A percentile compares a stretch with the other conserved stretches of the same genome.
Evolutionary conservation across 2,113 vertebrate genomes (phyloP).

Genomic region (Empidonax traillii): DNA sequence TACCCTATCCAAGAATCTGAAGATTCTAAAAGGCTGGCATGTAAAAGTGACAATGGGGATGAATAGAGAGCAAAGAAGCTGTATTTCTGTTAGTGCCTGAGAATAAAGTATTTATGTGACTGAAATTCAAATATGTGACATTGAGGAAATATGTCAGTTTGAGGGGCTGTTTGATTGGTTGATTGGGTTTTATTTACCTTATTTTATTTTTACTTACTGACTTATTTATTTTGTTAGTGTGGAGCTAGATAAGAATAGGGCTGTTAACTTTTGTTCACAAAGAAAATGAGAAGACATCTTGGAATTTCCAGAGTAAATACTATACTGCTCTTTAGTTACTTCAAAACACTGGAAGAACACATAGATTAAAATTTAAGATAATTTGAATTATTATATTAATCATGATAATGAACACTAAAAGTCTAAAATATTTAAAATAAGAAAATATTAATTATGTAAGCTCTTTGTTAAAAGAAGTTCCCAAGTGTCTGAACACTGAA

Average conservation of each 20-base stretch:
- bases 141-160: not conserved
- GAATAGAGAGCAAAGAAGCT: not conserved
- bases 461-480: not conserved
- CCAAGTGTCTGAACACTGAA: not conserved
- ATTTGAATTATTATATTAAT: not conserved
- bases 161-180: fast-evolving
- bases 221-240: not conserved
- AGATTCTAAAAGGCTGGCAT: not conserved
- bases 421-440: not conserved
- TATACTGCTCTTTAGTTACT: not conserved
- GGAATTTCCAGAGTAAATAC: not conserved
- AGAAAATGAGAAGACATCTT: not conserved
- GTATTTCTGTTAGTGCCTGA: not conserved
- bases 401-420: not conserved
- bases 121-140: not conserved
- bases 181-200: not conserved
- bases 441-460: not conserved
- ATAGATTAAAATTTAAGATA: not conserved
- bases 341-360: not conserved
- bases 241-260: not conserved
- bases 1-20: not conserved
- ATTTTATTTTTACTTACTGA: not conserved
- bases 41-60: not conserved
- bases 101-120: not conserved
- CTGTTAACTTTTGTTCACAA: not conserved